Conservation (phyloP, 2,113 vertebrate genomes). For the Oreamnos americanus region DNA sequence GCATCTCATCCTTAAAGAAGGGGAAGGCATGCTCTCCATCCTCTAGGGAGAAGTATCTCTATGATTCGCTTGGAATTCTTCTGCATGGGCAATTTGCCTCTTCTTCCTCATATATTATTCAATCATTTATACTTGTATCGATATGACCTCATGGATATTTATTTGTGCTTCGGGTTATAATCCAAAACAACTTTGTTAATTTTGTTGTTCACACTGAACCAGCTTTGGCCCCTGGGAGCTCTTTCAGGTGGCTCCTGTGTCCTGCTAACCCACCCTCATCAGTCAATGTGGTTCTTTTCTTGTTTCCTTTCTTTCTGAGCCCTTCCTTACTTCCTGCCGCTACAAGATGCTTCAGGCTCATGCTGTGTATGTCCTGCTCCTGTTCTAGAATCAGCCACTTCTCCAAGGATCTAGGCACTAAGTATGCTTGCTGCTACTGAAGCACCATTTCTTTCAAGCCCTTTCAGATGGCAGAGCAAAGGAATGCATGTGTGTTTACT, state of each 20-base stretch:
- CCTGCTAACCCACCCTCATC: background rate
- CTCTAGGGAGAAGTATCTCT: background rate
- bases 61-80: background rate
- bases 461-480: background rate
- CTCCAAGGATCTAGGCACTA: background rate
- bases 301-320: background rate
- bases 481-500: background rate
- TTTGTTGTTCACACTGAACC: background rate
- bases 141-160: background rate
- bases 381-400: background rate
- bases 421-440: background rate
- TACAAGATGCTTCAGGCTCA: background rate
- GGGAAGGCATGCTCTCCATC: background rate
- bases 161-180: background rate
- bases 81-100: background rate
- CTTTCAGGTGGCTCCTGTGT: background rate
- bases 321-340: background rate
- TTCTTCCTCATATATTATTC: background rate
- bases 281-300: background rate
- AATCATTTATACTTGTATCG: background rate
- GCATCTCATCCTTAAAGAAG: background rate
- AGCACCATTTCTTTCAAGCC: background rate
- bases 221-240: background rate
- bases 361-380: background rate
- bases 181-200: background rate